Conservation (phyloP, 1,140 invertebrate genomes). For the Plodia interpunctella region DNA sequence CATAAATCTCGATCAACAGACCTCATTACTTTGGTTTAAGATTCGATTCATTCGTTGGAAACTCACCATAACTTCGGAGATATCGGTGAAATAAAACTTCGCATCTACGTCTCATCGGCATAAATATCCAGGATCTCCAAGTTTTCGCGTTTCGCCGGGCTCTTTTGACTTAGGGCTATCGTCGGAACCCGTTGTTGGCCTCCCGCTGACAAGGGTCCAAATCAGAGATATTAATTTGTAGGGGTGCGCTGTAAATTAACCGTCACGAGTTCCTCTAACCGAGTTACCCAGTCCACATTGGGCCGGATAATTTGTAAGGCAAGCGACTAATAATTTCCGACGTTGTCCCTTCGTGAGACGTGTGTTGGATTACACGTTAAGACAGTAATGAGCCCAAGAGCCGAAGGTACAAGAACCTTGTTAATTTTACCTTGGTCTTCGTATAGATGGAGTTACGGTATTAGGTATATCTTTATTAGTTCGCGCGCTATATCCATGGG, state of each 20-base stretch:
- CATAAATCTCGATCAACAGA: not conserved
- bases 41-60: not conserved
- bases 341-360: slow-evolving; percentile 32
- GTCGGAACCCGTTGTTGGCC: slow-evolving; percentile 26
- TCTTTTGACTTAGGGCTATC: slow-evolving; percentile 14
- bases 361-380: slow-evolving; percentile 27
- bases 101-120: not conserved
- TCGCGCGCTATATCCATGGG: not conserved
- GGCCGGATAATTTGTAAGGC: slow-evolving; percentile 56
- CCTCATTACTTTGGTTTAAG: not conserved
- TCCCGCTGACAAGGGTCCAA: slow-evolving; percentile 65
- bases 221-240: slow-evolving; percentile 72
- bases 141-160: not conserved
- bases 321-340: slow-evolving; percentile 54
- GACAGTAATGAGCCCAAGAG: slow-evolving; percentile 6
- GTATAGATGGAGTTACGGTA: not conserved
- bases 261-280: slow-evolving; percentile 48
- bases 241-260: slow-evolving; percentile 64
- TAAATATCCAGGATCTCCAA: not conserved
- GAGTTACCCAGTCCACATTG: slow-evolving; percentile 41
- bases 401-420: not conserved
- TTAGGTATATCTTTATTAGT: slow-evolving; percentile 7
- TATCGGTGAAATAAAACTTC: slow-evolving; percentile 6
- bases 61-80: not conserved
- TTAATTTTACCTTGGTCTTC: not conserved